phyloP scores from a whole-genome alignment of 2,888 invertebrate genomes.

The Diarsia brunnea region DNA sequence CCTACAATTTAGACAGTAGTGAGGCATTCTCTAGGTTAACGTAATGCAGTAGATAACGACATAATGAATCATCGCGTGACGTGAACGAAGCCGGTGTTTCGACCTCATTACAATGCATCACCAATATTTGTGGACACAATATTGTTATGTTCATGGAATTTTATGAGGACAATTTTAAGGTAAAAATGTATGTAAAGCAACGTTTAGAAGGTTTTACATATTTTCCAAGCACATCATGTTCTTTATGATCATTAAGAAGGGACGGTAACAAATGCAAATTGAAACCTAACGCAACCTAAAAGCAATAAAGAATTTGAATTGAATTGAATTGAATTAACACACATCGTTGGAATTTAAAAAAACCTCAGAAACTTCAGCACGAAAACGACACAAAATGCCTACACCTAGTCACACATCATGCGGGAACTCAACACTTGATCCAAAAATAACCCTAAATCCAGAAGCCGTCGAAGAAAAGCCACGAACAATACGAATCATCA shows the following conservation, averaged over 20 bases:
- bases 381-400: conserved; percentile 21
- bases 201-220: not conserved
- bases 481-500: conserved; percentile 54
- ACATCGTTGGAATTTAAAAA: not conserved
- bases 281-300: not conserved
- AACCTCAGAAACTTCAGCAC: not conserved
- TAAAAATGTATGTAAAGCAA: not conserved
- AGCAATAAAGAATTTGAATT: no score
- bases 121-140: conserved; percentile 31
- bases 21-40: conserved; percentile 42
- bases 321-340: no score
- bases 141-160: conserved; percentile 15
- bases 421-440: conserved; percentile 21
- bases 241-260: not conserved
- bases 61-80: conserved; percentile 76
- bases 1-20: not conserved
- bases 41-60: conserved; percentile 54
- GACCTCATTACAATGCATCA: conserved; percentile 40
- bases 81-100: conserved; percentile 61
- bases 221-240: not conserved
- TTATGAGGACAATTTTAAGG: conserved; percentile 13
- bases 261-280: not conserved
- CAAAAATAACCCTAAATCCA: conserved; percentile 42
- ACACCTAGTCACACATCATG: conserved; percentile 14
- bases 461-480: conserved; percentile 32